Evolutionary conservation across 2,113 vertebrate genomes (phyloP), one percentile per base, ranked within the genome.

Genomic region (Sturnira hondurensis): DNA sequence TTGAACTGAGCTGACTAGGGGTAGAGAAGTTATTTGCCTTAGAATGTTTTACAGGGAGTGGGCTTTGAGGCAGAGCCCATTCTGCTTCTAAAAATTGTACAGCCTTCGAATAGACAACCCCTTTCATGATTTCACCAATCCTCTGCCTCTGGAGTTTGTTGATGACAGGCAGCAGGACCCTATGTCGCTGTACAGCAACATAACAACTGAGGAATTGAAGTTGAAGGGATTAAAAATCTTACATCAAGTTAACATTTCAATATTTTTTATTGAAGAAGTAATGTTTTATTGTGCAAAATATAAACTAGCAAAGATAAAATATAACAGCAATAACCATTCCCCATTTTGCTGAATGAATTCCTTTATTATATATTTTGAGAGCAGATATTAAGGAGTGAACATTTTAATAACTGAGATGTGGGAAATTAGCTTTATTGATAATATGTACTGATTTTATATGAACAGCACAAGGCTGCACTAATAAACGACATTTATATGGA

Each of bases 311-410:
- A 68, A 78, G 41, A 47, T 73, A 65, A 81, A 22, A 83, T 74
- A 84, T 89, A 76, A 84, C 3, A 47, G 31, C 20, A 31, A 47
- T 73, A 83, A 77, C 17, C 19, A 45, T 52, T 92, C 22, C 54
- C 26, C 19, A 74, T 68, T 74, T 50, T 41, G 65, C 54, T 73
- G 65, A 71, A 76, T 68, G 12, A 82, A 77, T 89, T 92, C 24
- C 83, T 91, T 95, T 81, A 92, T 47, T 84, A 63, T 26, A n/a
- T 41, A 61, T 26, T 63, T 92, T 94, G 1, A 93, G 33, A 80
- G 36, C 2, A 73, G 65, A 58, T 58, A 61, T 38, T 7, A 33
- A 86, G 65, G 22, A 86, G 78, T 36, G 5, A 76, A 33, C 2
- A 87, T 50, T 90, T 50, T 54, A 89, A 74, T 82, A 91, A 47